Evolutionary conservation across 2,797 vertebrate species (phyloP).

Genomic region (Tenualosa ilisha): DNA sequence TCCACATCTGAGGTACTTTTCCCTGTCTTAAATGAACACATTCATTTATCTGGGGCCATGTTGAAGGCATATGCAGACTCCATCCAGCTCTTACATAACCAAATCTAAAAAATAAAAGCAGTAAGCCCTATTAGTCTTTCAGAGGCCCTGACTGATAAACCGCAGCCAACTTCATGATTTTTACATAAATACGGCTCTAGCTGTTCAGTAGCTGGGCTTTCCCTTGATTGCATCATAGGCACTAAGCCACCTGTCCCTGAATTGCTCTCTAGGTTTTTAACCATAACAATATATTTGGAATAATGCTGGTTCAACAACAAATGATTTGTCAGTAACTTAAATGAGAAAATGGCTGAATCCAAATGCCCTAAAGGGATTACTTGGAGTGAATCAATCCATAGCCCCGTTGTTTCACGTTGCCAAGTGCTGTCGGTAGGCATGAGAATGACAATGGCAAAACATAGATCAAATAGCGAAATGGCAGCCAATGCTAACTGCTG

Average conservation of each 20-base stretch:
- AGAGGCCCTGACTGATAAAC: neutral
- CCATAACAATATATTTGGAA: neutral
- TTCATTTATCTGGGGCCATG: neutral
- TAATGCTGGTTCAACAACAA: neutral
- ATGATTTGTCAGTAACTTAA: neutral
- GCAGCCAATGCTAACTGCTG: too few species aligned
- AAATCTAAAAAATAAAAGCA: neutral
- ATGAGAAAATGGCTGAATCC: neutral
- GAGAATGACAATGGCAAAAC: too few species aligned
- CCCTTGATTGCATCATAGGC: neutral
- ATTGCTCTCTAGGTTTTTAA: neutral
- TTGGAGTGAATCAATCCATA: too few species aligned
- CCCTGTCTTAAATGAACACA: neutral
- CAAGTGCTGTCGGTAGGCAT: too few species aligned
- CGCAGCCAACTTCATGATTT: neutral
- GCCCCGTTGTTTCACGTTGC: too few species aligned
- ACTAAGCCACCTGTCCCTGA: neutral
- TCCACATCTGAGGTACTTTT: neutral
- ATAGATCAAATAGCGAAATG: too few species aligned
- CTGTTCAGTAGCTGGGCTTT: neutral
- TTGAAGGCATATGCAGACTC: neutral
- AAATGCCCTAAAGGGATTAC: too few species aligned
- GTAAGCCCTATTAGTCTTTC: neutral
- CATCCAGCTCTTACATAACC: neutral
- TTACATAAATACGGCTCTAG: neutral